phyloP scores from a whole-genome alignment of 2,888 invertebrate genomes.

The Stenotaenia linearis region DNA sequence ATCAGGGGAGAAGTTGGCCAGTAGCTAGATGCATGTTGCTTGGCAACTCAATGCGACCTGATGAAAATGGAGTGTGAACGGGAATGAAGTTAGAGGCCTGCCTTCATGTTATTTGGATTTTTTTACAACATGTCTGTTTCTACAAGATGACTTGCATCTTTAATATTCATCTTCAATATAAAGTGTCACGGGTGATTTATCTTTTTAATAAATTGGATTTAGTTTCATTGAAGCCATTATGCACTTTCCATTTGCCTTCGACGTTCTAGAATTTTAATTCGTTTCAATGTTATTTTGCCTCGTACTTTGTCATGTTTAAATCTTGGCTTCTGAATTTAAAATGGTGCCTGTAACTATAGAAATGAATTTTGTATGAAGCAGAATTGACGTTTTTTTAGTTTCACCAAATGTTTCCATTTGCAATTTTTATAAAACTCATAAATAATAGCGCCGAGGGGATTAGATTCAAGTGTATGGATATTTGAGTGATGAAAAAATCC shows the following conservation, averaged over 20 bases:
- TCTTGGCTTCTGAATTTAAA: too few species aligned
- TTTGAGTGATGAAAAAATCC: too few species aligned
- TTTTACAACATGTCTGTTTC: neutral
- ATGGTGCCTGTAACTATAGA: too few species aligned
- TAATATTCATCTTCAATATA: neutral
- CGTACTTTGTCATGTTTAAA: neutral
- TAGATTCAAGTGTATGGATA: too few species aligned
- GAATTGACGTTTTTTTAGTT: neutral
- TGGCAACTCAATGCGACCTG: neutral
- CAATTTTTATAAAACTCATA: too few species aligned
- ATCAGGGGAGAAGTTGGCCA: slow-evolving; percentile 19
- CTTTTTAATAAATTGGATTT: slow-evolving; percentile 1
- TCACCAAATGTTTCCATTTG: neutral
- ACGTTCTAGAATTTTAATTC: neutral
- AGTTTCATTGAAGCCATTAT: neutral
- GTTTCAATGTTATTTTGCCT: neutral
- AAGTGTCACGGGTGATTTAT: neutral
- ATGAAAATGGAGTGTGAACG: neutral
- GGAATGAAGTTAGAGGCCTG: neutral
- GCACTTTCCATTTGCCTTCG: neutral
- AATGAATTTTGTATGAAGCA: neutral
- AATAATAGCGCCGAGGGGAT: too few species aligned
- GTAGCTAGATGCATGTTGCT: neutral
- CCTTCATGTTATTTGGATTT: neutral
- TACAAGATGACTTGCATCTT: neutral